Evolutionary conservation across 2,888 invertebrate species (phyloP), one percentile per base, ranked within the genome.

Genomic region (Omphaloscelis lunosa): DNA sequence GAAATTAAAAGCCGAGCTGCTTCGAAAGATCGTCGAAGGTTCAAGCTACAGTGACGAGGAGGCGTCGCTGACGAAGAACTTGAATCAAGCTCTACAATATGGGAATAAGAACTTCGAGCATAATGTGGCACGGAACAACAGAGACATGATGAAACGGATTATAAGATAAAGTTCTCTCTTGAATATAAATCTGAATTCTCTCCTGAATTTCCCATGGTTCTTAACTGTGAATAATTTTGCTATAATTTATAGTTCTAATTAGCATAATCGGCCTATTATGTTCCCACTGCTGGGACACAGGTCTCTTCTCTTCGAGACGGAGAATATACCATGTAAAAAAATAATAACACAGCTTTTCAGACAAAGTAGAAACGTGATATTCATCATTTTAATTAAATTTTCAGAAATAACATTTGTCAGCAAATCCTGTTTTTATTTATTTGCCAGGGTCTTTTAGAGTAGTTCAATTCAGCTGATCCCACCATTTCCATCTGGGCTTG

Each of bases 21-120:
- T 82, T 2, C 29, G 65, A 2, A 76, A 27, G 15, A 72, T 83
- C 1, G 62, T 70, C 0, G 81, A 80, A 11, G 81, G 53, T 6
- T 83, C 85, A 0, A 83, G 80, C 11, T 80, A 79, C 11, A 84
- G 83, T 41, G 83, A 83, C 11, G 83, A 84, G 2, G 83, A 83
- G 6, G 75, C 48, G 1, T 51, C 61, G 0, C 27, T 83, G 39
- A 80, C 41, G n/a, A 61, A 41, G 23, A 80, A 80, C 15, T 27
- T 83, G 12, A 29, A 63, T 2, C 41, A 15, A 20, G 80, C 83
- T 23, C n/a, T 82, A 6, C 48, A 65, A 2, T n/a, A 71, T n/a
- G n/a, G 29, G 1, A 79, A 72, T 9, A 56, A 8, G 8, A 69
- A 56, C 6, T 17, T 0, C 0, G 11, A 68, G n/a, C 53, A 1